phyloP scores from a whole-genome alignment of 92 coral and sea anemone genomes.

The Epizoanthus illoricatus region DNA sequence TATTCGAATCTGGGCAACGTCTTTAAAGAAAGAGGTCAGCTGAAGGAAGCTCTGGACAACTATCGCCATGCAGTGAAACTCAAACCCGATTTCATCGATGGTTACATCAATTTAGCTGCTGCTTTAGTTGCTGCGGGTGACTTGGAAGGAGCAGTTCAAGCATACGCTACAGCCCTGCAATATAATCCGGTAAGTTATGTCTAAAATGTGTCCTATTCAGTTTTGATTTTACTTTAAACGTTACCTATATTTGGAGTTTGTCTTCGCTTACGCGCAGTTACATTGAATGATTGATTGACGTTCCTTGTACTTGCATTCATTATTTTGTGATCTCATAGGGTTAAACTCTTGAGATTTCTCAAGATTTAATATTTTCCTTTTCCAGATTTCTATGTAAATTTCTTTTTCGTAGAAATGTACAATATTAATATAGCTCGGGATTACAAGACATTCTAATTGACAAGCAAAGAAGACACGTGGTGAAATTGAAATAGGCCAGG shows the following conservation, averaged over 20 bases:
- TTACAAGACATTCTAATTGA: too few species aligned
- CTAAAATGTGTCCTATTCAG: slow-evolving; percentile 37
- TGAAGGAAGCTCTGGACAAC: slow-evolving; percentile 95
- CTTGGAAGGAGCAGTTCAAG: slow-evolving; percentile 97
- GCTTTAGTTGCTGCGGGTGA: slow-evolving; percentile 99
- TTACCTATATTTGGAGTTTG: slow-evolving; percentile 23
- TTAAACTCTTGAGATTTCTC: neutral
- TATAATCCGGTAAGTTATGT: slow-evolving; percentile 87
- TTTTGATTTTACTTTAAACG: slow-evolving; percentile 31
- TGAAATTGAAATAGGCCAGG: too few species aligned
- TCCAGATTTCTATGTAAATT: slow-evolving; percentile 3
- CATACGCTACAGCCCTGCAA: slow-evolving; percentile 96
- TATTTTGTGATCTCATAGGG: slow-evolving; percentile 3
- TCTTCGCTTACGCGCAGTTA: slow-evolving; percentile 10
- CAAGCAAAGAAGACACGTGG: too few species aligned
- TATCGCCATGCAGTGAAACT: slow-evolving; percentile 99
- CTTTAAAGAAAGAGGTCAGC: slow-evolving; percentile 98
- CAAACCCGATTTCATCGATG: slow-evolving; percentile 99
- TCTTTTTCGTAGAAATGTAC: neutral
- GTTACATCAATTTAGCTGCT: slow-evolving; percentile 99
- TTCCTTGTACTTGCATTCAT: neutral
- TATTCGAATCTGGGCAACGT: slow-evolving; percentile 99
- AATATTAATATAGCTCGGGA: neutral
- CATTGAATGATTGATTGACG: slow-evolving; percentile 30
- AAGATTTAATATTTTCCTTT: neutral